These are phyloP conservation scores for Onchidella celtica DNA, from an alignment of 2,888 invertebrate genomes.

Conservation along the genomic window DNA sequence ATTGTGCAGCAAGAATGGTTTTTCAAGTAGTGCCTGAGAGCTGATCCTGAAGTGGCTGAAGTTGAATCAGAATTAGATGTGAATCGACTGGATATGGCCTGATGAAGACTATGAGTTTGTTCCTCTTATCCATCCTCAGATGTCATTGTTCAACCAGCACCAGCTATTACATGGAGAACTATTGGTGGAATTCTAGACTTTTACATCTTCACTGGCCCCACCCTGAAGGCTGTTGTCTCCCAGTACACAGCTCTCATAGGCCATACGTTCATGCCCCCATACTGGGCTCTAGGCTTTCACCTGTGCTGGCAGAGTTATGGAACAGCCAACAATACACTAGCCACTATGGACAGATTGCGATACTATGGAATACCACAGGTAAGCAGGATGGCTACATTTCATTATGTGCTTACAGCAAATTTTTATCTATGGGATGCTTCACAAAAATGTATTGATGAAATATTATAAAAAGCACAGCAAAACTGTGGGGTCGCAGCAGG, in stretches of 20 bases:
- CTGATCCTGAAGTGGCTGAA: no score
- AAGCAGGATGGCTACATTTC: no score
- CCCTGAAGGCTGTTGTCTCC: constrained; percentile 83
- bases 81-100: no score
- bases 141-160: constrained; percentile 83
- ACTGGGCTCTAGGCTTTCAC: constrained; percentile 94
- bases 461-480: no score
- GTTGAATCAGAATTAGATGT: no score
- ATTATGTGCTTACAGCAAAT: no score
- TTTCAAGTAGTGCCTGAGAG: no score
- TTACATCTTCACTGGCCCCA: constrained; percentile 88
- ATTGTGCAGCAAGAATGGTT: no score
- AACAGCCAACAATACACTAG: constrained; percentile 64
- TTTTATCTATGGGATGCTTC: no score
- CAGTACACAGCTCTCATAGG: constrained; percentile 83
- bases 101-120: no score
- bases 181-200: constrained; percentile 91
- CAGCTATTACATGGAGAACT: constrained; percentile 90
- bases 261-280: constrained; percentile 90
- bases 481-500: no score
- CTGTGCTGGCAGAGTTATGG: constrained; percentile 85
- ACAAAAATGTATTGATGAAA: no score
- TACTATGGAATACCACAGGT: constrained; percentile 74
- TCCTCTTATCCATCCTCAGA: constrained; percentile 64
- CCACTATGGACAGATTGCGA: constrained; percentile 73